Conservation (phyloP, 2,113 vertebrate genomes). For the Ailuropoda melanoleuca region DNA sequence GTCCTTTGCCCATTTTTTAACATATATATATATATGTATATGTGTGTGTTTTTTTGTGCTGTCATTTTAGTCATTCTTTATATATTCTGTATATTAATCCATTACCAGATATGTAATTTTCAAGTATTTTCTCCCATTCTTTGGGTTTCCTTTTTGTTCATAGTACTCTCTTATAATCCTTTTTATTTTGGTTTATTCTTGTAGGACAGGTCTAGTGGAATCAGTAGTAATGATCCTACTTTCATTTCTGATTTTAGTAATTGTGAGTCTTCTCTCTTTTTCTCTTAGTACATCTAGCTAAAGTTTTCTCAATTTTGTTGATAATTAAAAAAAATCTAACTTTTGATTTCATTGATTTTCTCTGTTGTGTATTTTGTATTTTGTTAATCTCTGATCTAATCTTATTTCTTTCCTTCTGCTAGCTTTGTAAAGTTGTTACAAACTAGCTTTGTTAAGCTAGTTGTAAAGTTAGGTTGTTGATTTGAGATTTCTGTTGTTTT, state of each 20-base stretch:
- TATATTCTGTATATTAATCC: neutral
- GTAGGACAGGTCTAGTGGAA: neutral
- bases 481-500: neutral
- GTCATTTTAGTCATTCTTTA: neutral
- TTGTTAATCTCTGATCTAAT: neutral
- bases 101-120: neutral
- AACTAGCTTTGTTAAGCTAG: neutral
- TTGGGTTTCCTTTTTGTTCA: neutral
- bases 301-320: neutral
- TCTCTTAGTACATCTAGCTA: neutral
- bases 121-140: neutral
- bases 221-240: neutral
- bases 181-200: neutral
- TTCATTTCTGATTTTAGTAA: neutral
- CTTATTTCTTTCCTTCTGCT: neutral
- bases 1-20: neutral
- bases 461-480: neutral
- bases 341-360: neutral
- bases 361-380: neutral
- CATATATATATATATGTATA: no score
- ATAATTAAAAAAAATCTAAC: neutral
- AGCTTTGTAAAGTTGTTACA: neutral
- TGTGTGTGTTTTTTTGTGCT: neutral
- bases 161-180: neutral
- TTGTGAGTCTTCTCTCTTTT: neutral